These are phyloP conservation scores for Colossoma macropomum DNA, from an alignment of 2,113 vertebrate species.

Conservation along the genomic window DNA sequence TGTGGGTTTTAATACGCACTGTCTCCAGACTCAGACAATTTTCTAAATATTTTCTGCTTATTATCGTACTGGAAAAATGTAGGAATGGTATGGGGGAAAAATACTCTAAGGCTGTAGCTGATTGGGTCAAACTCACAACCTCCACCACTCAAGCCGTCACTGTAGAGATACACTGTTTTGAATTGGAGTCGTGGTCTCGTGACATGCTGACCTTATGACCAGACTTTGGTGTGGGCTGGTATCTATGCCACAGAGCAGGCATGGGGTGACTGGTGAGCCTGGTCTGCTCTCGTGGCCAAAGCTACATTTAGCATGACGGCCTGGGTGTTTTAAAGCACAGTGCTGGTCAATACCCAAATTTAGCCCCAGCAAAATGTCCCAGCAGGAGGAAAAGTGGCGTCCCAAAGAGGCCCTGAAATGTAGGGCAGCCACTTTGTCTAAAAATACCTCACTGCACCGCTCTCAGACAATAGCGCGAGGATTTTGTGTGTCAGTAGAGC, in stretches of 20 bases:
- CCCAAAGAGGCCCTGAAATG: constrained; percentile 14
- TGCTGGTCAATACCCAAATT: constrained; percentile 35
- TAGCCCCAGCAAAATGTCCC: constrained; percentile 16
- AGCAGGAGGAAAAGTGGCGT: background rate
- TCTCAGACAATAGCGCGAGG: constrained; percentile 7
- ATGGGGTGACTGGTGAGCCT: background rate
- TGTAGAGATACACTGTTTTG: background rate
- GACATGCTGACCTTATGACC: background rate
- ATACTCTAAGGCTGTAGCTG: background rate
- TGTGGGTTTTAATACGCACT: background rate
- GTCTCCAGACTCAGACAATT: background rate
- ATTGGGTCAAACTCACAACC: background rate
- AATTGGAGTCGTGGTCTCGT: background rate
- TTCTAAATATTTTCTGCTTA: no score
- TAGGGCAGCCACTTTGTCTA: constrained; percentile 10
- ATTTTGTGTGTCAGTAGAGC: constrained; percentile 22
- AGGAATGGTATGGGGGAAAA: background rate
- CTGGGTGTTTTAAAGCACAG: constrained; percentile 11
- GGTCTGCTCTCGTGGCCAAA: background rate
- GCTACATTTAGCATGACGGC: constrained; percentile 22
- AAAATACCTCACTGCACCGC: constrained; percentile 8
- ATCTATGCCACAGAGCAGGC: background rate
- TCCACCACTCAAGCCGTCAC: background rate
- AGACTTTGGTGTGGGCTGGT: background rate
- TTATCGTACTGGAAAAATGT: background rate